Percentiles rank a stretch among this genome's conserved stretches.
Conservation (phyloP, 2,113 vertebrate species). For the Clarias batrachus region DNA sequence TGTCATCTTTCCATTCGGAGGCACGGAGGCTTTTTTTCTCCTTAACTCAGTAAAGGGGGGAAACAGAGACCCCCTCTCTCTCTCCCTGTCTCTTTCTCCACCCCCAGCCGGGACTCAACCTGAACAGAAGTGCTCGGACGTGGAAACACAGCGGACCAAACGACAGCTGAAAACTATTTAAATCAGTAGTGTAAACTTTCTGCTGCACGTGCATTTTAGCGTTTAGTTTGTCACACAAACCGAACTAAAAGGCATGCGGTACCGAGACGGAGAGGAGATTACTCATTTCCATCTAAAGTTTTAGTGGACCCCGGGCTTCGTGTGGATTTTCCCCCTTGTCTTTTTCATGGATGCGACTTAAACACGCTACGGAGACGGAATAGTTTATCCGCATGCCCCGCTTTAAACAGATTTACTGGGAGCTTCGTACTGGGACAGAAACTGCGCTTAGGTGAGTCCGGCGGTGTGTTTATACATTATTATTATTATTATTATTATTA, state of each 20-base stretch:
- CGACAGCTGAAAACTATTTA: slow-evolving; percentile 6
- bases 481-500: no score
- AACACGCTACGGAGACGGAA: slow-evolving; percentile 39
- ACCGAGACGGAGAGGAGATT: slow-evolving; percentile 27
- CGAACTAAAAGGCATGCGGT: not conserved
- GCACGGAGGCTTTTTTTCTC: not conserved
- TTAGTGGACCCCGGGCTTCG: slow-evolving; percentile 17
- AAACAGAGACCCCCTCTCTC: not conserved
- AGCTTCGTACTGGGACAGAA: not conserved
- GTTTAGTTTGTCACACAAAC: not conserved
- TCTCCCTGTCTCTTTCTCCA: not conserved
- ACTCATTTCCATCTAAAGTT: slow-evolving; percentile 47
- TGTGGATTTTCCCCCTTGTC: slow-evolving; percentile 48
- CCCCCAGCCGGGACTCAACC: slow-evolving; percentile 29
- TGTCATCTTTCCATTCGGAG: not conserved
- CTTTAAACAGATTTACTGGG: slow-evolving; percentile 19
- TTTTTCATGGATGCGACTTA: slow-evolving; percentile 53
- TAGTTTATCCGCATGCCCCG: slow-evolving; percentile 30
- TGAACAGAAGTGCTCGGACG: slow-evolving; percentile 16
- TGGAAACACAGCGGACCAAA: not conserved
- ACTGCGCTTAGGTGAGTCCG: slow-evolving; percentile 22
- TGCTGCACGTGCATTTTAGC: slow-evolving; percentile 35
- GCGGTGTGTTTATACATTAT: not conserved
- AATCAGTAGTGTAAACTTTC: not conserved
- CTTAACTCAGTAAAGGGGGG: not conserved